Base-by-base conservation (phyloP, 1,140 invertebrate genomes). In the Drosophila navojoa region DNA sequence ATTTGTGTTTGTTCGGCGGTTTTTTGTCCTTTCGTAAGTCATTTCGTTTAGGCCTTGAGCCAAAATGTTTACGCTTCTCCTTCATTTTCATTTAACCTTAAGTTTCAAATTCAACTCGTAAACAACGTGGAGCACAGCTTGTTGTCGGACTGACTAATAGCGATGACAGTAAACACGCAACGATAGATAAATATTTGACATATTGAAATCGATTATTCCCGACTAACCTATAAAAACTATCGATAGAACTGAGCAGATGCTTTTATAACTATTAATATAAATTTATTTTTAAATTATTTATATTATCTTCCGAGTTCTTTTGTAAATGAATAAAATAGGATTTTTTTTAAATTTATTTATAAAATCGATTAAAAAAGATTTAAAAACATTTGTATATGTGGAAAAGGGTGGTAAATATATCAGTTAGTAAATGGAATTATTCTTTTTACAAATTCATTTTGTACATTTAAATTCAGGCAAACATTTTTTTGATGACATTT, bases 401-500 rank as follows among this genome's bases (percentile, higher is more conserved):
- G 45, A 49, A 25, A 1, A 1, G 19, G 11, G 9, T 22, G 45
- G 10, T 13, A 25, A 49, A 25, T 10, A 13, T 13, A 22, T 22
- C 16, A 22, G 45, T 25, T 49, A 22, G 13, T 49, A 49, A 19
- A 25, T 25, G 16, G 6, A 16, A 45, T 45, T 38, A 3, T 10
- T 16, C 16, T 44, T 16, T 44, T 44, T 15, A 44, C n/a, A 15
- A 5, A 15, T 15, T 15, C 13, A 10, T 6, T 35, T 32, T 53
- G 42, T 9, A 13, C 11, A 45, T 2, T 9, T 5, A 11, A 32
- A 27, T 45, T 49, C 61, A 68, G 16, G 73, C 76, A 70, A 87
- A 76, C 44, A 71, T 71, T 13, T 68, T 81, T 38, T 75, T 71
- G 61, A 98, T 93, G 42, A 97, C 92, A 64, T 95, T 95, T 93